These are phyloP conservation scores for Calycopis cecrops DNA, from an alignment of 1,140 invertebrate species.

Conservation along the genomic window DNA sequence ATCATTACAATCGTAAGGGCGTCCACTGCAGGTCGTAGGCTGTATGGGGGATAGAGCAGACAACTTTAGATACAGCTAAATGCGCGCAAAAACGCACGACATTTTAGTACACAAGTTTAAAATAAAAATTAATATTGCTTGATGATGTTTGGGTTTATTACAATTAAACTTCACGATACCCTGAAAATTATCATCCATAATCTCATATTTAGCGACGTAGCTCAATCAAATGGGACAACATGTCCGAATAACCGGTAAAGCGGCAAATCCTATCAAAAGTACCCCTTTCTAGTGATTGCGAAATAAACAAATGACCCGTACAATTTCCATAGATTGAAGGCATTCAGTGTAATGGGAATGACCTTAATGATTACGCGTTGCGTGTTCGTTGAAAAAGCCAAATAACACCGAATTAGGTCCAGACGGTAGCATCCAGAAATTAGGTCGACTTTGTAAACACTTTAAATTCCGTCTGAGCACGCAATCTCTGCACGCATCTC, in stretches of 20 bases:
- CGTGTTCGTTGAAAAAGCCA: slow-evolving; percentile 5
- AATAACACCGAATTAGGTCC: slow-evolving; percentile 33
- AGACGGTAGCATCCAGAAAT: slow-evolving; percentile 54
- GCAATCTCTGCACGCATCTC: slow-evolving; percentile 38
- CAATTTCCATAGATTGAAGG: slow-evolving; percentile 10
- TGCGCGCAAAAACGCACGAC: too few relatives aligned
- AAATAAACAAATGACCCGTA: slow-evolving; percentile 7
- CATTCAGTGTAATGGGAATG: slow-evolving; percentile 9
- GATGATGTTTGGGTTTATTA: too few relatives aligned
- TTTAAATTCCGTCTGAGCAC: slow-evolving; percentile 40
- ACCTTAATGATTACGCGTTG: slow-evolving; percentile 8
- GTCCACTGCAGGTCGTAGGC: too few relatives aligned
- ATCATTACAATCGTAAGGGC: too few relatives aligned
- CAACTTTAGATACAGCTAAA: too few relatives aligned
- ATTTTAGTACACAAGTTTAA: too few relatives aligned
- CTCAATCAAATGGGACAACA: background rate
- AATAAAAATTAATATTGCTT: too few relatives aligned
- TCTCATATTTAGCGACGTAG: too few relatives aligned
- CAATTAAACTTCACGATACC: too few relatives aligned
- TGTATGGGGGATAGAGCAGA: too few relatives aligned
- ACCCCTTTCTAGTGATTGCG: slow-evolving; percentile 4
- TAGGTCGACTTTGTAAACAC: slow-evolving; percentile 40
- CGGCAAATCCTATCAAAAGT: slow-evolving; percentile 8
- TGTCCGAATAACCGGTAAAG: background rate
- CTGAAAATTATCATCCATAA: too few relatives aligned